phyloP scores from a whole-genome alignment of 2,113 vertebrate genomes.

The Semnornis frantzii region DNA sequence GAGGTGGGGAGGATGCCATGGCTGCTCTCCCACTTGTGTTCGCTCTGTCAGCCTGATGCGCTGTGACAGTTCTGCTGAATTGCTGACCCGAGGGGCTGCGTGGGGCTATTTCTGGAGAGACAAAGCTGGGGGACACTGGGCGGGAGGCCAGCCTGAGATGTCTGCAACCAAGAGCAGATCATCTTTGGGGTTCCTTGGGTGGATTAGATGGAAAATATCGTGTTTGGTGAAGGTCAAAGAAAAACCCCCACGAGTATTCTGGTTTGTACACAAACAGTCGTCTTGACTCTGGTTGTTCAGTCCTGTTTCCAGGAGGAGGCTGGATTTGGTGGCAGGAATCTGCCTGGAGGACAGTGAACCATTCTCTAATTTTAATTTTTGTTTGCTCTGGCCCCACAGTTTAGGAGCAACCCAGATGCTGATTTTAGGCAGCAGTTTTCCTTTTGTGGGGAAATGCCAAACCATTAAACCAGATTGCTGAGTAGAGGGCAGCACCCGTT shows the following conservation, averaged over 20 bases:
- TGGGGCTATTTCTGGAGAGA: not conserved
- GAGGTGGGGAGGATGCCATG: not conserved
- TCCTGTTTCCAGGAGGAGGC: not conserved
- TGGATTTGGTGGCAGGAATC: not conserved
- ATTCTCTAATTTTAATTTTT: not conserved
- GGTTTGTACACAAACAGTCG: not conserved
- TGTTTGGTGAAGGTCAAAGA: not conserved
- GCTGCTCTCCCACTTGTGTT: rapidly evolving
- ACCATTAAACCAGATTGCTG: not conserved
- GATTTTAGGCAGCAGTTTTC: not conserved
- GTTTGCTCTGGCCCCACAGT: not conserved
- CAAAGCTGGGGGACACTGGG: not conserved
- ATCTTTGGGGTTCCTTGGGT: not conserved
- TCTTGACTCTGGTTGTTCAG: rapidly evolving
- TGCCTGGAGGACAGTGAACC: rapidly evolving
- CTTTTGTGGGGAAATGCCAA: not conserved
- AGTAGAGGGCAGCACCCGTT: not conserved
- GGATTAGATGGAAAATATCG: rapidly evolving
- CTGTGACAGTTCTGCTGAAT: slow-evolving; percentile 27
- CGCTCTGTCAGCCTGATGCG: not conserved
- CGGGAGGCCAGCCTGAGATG: not conserved
- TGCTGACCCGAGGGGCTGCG: not conserved
- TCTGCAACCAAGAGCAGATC: not conserved
- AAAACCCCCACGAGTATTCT: rapidly evolving
- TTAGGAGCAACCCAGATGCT: not conserved